Base-by-base conservation (phyloP, 2,888 invertebrate species). In the Unio pictorum region DNA sequence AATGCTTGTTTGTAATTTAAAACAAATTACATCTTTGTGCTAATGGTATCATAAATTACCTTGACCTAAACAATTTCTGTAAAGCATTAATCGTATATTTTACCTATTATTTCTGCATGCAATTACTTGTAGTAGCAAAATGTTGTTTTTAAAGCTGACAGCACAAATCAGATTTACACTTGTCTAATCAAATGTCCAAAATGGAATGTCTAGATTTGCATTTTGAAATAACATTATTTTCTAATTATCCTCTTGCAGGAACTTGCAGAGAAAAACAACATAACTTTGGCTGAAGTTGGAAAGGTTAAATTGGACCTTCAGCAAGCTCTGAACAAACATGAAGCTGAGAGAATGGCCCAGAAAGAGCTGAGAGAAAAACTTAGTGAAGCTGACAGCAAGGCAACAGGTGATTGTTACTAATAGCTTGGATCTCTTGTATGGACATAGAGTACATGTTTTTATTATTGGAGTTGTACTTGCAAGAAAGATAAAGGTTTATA, bases 251-350 rank as follows among this genome's bases (percentile, higher is more conserved):
- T 45, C 1, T 45, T 45, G 45, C 45, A 45, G 45, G 87, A 87
- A 69, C 76, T 89, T 58, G 80, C 86, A n/a, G 84, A 85, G 67
- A 89, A 89, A 79, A 87, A 87, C 77, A 85, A 81, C 56, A 84
- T 87, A 71, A 86, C 88, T 60, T 78, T 85, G 79, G 81, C 87
- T 57, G 89, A 89, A 68, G 86, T 87, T 55, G 83, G 83, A 26
- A 88, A 87, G 71, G 87, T 88, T 34, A 81, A 82, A 67, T 73
- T 85, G 34, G 87, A 89, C 55, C 72, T 88, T 69, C 85, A 81
- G 63, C 82, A 85, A 70, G 75, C 80, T 6, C 69, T 84, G 11
- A 82, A 78, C 63, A 84, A 86, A 66, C 73, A 88, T 59, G 89
- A 89, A 26, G 76, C 76, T 28, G 89, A 89, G 71, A 81, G 85